phyloP scores from a whole-genome alignment of 37 sponge, comb jelly and placozoan genomes.

The Eunapius fragilis region DNA sequence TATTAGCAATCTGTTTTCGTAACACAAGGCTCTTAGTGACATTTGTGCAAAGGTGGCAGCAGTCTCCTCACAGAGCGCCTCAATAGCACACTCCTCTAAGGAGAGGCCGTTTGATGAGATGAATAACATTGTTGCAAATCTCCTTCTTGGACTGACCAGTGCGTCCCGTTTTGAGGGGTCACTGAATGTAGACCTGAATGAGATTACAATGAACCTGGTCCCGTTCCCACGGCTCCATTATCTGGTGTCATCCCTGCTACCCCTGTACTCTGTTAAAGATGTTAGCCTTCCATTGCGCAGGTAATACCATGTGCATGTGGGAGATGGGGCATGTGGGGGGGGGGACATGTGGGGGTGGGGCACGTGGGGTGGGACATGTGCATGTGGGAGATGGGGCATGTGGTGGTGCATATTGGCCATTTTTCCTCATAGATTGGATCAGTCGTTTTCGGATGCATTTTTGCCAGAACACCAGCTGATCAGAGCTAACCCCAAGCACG shows the following conservation, averaged over 20 bases:
- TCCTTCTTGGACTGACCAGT: conserved; percentile 94
- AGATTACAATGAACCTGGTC: conserved; percentile 98
- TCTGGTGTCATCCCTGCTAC: conserved; percentile 89
- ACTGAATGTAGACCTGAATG: conserved; percentile 98
- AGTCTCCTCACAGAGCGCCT: conserved; percentile 2
- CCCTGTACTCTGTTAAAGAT: conserved; percentile 85
- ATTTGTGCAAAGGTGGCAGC: conserved; percentile 64
- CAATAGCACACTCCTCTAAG: neutral
- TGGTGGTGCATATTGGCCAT: too few species aligned
- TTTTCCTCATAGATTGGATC: conserved; percentile 67
- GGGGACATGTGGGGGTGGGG: too few species aligned
- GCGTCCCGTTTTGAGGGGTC: conserved; percentile 97
- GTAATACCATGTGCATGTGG: too few species aligned
- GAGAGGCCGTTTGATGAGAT: conserved; percentile 93
- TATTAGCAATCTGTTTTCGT: too few species aligned
- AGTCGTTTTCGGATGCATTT: conserved; percentile 95
- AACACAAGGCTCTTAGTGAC: conserved; percentile 80
- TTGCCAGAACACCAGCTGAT: conserved; percentile 90
- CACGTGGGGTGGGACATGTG: too few species aligned
- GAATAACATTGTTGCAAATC: conserved; percentile 97
- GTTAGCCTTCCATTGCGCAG: conserved; percentile 69
- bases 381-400: too few species aligned
- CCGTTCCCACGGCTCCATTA: conserved; percentile 97
- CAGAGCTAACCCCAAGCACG: conserved; percentile 86
- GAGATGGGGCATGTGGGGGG: too few species aligned